Evolutionary conservation across 2,113 vertebrate genomes (phyloP).

Genomic region (Gymnarchus niloticus): DNA sequence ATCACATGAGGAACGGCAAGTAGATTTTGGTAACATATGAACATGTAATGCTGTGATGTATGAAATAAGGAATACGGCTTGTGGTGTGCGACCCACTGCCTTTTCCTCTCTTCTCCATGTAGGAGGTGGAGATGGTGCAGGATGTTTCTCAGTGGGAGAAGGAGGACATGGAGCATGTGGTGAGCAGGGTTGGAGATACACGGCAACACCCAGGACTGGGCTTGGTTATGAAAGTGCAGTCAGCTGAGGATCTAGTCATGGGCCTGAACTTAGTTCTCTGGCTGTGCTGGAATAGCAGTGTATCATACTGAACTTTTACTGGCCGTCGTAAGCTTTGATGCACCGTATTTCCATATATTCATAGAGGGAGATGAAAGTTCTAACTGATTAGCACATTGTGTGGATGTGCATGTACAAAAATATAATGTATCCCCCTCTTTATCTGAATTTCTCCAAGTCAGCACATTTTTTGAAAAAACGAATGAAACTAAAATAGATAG

Average conservation of each 20-base stretch:
- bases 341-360: too few relatives aligned
- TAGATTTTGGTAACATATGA: too few relatives aligned
- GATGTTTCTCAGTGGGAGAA: constrained; percentile 77
- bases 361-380: too few relatives aligned
- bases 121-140: constrained; percentile 84
- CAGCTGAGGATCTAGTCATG: neutral
- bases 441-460: neutral
- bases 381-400: too few relatives aligned
- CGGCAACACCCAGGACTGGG: neutral
- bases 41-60: neutral
- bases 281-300: neutral
- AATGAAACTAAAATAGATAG: neutral
- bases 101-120: constrained; percentile 1
- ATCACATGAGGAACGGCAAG: neutral
- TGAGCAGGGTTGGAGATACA: constrained; percentile 54
- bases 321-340: too few relatives aligned
- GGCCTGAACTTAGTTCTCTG: too few relatives aligned
- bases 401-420: too few relatives aligned
- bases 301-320: neutral
- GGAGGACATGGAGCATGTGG: constrained; percentile 79
- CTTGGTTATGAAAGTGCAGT: neutral
- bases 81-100: neutral
- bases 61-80: neutral
- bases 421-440: neutral
- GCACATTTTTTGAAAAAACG: neutral